Conservation (phyloP, 2,113 vertebrate genomes). For the Cryptotis parvus region DNA sequence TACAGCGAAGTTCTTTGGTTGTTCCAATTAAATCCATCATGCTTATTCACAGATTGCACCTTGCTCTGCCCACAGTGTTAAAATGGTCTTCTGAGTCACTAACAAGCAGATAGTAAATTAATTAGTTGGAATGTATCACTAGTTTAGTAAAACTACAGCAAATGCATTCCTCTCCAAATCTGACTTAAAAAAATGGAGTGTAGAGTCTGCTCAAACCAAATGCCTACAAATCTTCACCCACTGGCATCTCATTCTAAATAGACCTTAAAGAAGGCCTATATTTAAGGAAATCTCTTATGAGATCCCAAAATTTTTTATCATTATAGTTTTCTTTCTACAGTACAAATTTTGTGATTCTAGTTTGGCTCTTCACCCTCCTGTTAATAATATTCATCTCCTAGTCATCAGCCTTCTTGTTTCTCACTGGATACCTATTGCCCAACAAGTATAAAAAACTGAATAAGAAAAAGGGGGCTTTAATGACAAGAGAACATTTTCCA, state of each 20-base stretch:
- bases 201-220: not conserved
- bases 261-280: not conserved
- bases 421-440: too few relatives aligned
- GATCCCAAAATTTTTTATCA: not conserved
- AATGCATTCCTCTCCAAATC: not conserved
- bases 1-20: not conserved
- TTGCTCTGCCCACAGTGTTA: not conserved
- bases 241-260: not conserved
- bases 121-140: slow-evolving; percentile 21
- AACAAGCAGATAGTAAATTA: not conserved
- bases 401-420: not conserved
- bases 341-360: not conserved
- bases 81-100: slow-evolving; percentile 10
- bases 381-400: not conserved
- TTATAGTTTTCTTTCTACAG: not conserved
- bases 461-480: too few relatives aligned
- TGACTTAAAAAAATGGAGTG: not conserved
- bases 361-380: not conserved
- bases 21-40: too few relatives aligned
- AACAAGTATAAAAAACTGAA: too few relatives aligned
- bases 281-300: not conserved
- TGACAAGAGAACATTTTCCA: too few relatives aligned
- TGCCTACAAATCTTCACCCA: not conserved
- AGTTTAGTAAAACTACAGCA: not conserved
- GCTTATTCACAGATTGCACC: not conserved